These are phyloP conservation scores for Stercorarius parasiticus DNA, from an alignment of 2,113 vertebrate species.

Conservation along the genomic window DNA sequence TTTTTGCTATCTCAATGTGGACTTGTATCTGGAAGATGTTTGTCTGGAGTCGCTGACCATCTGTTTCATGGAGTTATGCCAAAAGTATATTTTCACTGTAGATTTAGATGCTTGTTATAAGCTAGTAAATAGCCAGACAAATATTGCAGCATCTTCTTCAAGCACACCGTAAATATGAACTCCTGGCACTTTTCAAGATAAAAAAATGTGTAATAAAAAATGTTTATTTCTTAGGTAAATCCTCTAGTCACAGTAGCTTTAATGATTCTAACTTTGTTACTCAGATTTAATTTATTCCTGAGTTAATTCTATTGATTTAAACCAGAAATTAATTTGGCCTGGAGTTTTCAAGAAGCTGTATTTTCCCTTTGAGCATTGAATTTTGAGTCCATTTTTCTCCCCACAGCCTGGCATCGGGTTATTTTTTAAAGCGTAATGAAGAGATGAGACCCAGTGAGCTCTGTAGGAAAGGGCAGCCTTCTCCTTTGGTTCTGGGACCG, in stretches of 20 bases:
- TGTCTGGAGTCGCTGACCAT: not conserved
- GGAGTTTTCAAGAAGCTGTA: not conserved
- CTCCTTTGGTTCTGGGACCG: not conserved
- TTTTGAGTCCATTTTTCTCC: not conserved
- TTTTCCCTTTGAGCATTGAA: not conserved
- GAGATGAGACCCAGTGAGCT: not conserved
- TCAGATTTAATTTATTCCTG: not conserved
- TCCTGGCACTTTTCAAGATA: not conserved
- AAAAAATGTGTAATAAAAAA: not conserved
- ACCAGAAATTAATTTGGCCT: not conserved
- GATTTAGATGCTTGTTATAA: not conserved
- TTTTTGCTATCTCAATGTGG: not conserved
- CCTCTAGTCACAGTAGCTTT: not conserved
- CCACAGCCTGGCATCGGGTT: not conserved
- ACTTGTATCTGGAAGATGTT: not conserved
- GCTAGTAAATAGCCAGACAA: not conserved
- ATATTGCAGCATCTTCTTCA: not conserved
- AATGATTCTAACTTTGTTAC: not conserved
- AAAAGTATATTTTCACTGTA: constrained; percentile 5
- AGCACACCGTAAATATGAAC: not conserved
- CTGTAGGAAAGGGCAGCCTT: not conserved
- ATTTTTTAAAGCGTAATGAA: not conserved
- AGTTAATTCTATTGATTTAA: not conserved
- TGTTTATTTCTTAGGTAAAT: not conserved
- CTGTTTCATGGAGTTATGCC: constrained; percentile 23